Conservation (phyloP, 2,888 invertebrate species). For the Julus scanicus region DNA sequence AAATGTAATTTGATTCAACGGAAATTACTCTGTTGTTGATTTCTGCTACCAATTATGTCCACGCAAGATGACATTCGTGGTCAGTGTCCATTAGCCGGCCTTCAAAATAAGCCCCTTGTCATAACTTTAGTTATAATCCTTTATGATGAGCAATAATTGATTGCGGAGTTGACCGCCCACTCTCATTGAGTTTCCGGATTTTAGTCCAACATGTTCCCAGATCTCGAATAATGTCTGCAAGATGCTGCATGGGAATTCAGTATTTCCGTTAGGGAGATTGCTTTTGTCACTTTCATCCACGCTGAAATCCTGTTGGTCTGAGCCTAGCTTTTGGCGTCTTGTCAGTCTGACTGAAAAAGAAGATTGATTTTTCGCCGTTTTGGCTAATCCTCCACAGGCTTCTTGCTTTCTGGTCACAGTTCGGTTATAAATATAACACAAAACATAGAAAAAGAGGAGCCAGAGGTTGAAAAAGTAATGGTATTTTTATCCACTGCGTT, state of each 20-base stretch:
- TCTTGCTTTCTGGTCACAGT: neutral
- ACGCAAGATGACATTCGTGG: neutral
- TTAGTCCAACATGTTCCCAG: neutral
- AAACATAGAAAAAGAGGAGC: neutral
- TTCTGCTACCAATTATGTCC: neutral
- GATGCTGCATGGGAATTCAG: conserved; percentile 5
- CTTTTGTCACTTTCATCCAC: conserved; percentile 22
- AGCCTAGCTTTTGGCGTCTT: neutral
- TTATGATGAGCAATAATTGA: conserved; percentile 24
- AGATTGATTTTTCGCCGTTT: conserved; percentile 17
- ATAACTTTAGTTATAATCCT: neutral
- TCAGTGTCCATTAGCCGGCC: conserved; percentile 25
- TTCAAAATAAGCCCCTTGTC: neutral
- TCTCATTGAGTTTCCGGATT: neutral
- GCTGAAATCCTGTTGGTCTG: neutral
- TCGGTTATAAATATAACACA: neutral
- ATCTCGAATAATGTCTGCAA: neutral
- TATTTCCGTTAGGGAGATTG: neutral
- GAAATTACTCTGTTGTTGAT: neutral
- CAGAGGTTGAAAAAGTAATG: too few species aligned
- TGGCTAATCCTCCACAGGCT: conserved; percentile 8
- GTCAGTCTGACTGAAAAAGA: neutral
- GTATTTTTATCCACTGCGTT: neutral
- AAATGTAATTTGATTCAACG: neutral
- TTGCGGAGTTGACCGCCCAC: neutral